phyloP scores from a whole-genome alignment of 2,797 vertebrate genomes.

The Sternarchorhynchus goeldii region DNA sequence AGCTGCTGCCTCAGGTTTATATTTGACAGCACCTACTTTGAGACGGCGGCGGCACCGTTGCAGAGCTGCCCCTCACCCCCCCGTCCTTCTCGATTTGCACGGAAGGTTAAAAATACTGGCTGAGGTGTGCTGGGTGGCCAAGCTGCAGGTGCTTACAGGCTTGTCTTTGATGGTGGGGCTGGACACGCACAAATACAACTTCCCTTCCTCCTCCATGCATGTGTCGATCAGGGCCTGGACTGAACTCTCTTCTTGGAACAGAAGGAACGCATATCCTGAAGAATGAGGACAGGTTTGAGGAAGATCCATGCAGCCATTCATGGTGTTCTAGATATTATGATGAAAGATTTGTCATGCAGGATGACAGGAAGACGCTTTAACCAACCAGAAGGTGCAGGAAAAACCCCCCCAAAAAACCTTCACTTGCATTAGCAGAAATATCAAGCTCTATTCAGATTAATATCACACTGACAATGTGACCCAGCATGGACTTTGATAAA shows the following conservation, averaged over 20 bases:
- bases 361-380: neutral
- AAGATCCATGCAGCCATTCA: neutral
- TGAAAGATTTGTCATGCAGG: neutral
- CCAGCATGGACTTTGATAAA: too few species aligned
- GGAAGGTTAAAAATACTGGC: conserved; percentile 37
- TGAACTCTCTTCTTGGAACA: conserved; percentile 99
- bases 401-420: neutral
- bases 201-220: conserved; percentile 98
- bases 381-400: neutral
- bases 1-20: conserved; percentile 39
- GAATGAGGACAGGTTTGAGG: conserved; percentile 16
- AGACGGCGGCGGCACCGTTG: conserved; percentile 15
- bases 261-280: conserved; percentile 95
- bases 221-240: conserved; percentile 98
- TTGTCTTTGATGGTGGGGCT: conserved; percentile 99
- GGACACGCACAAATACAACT: conserved; percentile 97
- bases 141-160: conserved; percentile 80
- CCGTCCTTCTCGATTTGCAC: conserved; percentile 22
- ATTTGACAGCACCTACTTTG: conserved; percentile 52
- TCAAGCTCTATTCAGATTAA: too few species aligned
- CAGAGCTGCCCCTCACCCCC: neutral
- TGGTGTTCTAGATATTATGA: neutral
- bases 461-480: too few species aligned
- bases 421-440: too few species aligned
- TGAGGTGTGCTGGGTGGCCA: conserved; percentile 5